A percentile compares a stretch with the other conserved stretches of the same genome.
Conservation (phyloP, 92 coral and sea anemone species). For the Actinostola sp. region DNA sequence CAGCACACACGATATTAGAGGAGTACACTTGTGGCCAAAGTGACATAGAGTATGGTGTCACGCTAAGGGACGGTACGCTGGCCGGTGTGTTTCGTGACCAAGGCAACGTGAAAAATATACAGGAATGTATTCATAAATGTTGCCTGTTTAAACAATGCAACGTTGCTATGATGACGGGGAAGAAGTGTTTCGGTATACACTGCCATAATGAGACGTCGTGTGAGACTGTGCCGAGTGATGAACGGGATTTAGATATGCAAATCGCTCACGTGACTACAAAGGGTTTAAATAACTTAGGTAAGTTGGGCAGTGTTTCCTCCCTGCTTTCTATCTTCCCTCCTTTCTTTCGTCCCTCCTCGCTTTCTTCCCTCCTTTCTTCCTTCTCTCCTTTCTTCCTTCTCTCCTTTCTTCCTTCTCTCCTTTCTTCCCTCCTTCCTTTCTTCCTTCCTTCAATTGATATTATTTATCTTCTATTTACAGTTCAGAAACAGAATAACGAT, state of each 20-base stretch:
- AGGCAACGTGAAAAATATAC: constrained; percentile 88
- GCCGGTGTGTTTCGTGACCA: constrained; percentile 86
- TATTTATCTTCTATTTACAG: constrained; percentile 30
- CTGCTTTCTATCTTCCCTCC: background rate
- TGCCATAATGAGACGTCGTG: constrained; percentile 89
- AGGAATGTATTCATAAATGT: constrained; percentile 94
- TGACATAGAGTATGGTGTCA: constrained; percentile 87
- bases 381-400: background rate
- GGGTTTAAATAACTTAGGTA: constrained; percentile 81
- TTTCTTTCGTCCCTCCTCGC: no score
- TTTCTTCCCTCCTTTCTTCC: background rate
- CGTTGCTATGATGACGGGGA: constrained; percentile 96
- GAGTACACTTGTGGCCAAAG: constrained; percentile 93
- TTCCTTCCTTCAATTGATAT: background rate
- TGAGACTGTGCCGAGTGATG: constrained; percentile 90
- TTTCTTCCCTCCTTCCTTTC: background rate
- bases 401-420: background rate
- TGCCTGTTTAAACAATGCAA: constrained; percentile 85
- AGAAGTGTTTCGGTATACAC: constrained; percentile 82
- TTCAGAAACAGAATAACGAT: constrained; percentile 67
- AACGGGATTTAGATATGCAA: constrained; percentile 81
- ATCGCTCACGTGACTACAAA: constrained; percentile 82
- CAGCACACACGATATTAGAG: constrained; percentile 86
- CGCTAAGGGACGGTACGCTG: constrained; percentile 82
- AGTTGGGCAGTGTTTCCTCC: background rate